A percentile compares a stretch with the other conserved stretches of the same genome.
Conservation (phyloP, 2,113 vertebrate species). For the Bostrychus sinensis region DNA sequence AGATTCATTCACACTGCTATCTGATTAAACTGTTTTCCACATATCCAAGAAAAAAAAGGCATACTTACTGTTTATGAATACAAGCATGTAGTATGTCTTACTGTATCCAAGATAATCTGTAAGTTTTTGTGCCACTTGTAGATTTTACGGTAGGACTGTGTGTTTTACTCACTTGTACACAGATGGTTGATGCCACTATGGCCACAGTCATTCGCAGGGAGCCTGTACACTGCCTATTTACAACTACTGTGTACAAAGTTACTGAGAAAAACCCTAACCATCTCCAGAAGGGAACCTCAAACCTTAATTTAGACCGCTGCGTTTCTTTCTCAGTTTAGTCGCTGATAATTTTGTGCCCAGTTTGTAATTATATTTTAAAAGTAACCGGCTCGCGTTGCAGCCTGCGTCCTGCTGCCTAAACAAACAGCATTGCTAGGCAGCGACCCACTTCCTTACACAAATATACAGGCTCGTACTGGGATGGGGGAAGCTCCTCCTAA, state of each 20-base stretch:
- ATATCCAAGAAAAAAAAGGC: no score
- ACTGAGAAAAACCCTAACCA: neutral
- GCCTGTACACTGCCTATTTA: neutral
- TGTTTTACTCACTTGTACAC: neutral
- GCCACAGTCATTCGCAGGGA: neutral
- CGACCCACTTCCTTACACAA: slow-evolving; percentile 75
- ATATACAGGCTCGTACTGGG: slow-evolving; percentile 66
- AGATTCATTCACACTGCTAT: no score
- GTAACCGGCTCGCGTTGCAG: slow-evolving; percentile 16
- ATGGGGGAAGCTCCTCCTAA: slow-evolving; percentile 58
- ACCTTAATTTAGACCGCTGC: neutral
- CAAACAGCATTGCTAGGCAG: slow-evolving; percentile 77
- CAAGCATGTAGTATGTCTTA: no score
- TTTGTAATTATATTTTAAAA: slow-evolving; percentile 44
- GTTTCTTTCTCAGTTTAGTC: slow-evolving; percentile 16
- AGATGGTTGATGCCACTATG: neutral
- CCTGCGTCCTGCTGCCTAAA: slow-evolving; percentile 68
- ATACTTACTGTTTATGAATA: no score
- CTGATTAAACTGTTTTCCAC: no score
- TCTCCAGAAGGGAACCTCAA: neutral
- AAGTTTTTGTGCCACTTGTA: no score
- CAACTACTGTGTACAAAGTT: neutral
- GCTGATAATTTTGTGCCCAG: slow-evolving; percentile 42
- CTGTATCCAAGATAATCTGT: no score
- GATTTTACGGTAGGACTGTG: neutral